phyloP scores from a whole-genome alignment of 1,140 invertebrate species.

The Drosophila bocqueti region DNA sequence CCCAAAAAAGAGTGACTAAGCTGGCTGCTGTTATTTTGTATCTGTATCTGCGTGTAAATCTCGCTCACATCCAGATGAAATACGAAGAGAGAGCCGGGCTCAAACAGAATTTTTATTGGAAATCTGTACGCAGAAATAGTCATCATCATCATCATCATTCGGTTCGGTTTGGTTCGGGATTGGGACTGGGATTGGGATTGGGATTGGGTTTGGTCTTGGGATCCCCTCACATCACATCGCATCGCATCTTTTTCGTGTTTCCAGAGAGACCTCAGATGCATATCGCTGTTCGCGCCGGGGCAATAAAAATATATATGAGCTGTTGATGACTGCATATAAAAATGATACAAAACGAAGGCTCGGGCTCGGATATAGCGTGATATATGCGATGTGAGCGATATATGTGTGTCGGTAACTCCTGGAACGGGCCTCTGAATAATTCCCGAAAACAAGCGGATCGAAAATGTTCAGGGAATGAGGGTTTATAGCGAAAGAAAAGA shows the following conservation, averaged over 20 bases:
- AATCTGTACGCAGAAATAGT: conserved; percentile 82
- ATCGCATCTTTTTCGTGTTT: conserved; percentile 50
- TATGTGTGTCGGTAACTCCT: conserved; percentile 22
- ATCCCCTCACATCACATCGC: conserved; percentile 32
- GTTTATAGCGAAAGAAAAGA: background rate
- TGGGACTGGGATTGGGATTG: conserved; percentile 32
- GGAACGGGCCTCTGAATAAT: conserved; percentile 3
- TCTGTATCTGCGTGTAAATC: conserved; percentile 78
- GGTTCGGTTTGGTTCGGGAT: conserved; percentile 14
- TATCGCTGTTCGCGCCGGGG: conserved; percentile 67
- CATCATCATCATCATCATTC: conserved; percentile 45
- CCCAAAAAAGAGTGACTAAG: conserved; percentile 66
- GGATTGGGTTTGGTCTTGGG: conserved; percentile 30
- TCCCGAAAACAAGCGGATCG: conserved; percentile 3
- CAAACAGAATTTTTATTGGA: conserved; percentile 73
- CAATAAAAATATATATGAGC: conserved; percentile 83
- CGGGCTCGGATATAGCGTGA: conserved; percentile 24
- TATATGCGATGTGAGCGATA: conserved; percentile 17
- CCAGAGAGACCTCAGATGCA: conserved; percentile 68
- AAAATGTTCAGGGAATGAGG: background rate
- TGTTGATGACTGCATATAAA: conserved; percentile 83
- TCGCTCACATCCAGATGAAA: conserved; percentile 74
- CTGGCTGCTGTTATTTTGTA: conserved; percentile 56
- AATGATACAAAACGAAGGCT: conserved; percentile 63
- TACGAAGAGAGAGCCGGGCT: conserved; percentile 40